phyloP scores from a whole-genome alignment of 2,113 vertebrate species.

The Ailuropoda melanoleuca region DNA sequence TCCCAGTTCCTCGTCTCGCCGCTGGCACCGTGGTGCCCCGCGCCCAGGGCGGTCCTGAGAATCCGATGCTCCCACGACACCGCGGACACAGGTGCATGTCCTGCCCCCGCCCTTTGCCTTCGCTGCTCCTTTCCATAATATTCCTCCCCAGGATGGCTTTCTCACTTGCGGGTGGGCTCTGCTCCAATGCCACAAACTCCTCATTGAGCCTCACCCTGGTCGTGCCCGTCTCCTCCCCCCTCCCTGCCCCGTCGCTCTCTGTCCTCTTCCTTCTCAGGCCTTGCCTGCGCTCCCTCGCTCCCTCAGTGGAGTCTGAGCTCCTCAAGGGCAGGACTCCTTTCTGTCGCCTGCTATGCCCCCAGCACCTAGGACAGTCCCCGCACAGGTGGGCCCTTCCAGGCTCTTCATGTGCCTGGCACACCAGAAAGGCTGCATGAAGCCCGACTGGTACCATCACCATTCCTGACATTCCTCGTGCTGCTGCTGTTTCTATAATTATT shows the following conservation, averaged over 20 bases:
- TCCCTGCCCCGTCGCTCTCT: too few species aligned
- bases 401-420: not conserved
- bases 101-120: not conserved
- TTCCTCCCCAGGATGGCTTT: not conserved
- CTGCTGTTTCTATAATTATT: too few species aligned
- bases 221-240: fast-evolving
- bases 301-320: not conserved
- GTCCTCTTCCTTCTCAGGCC: too few species aligned
- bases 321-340: not conserved
- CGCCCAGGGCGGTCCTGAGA: not conserved
- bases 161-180: not conserved
- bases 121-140: not conserved
- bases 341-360: not conserved
- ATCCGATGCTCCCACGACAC: fast-evolving
- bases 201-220: not conserved
- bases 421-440: not conserved
- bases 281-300: not conserved
- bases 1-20: not conserved
- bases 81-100: not conserved
- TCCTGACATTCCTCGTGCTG: not conserved
- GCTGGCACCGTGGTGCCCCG: not conserved
- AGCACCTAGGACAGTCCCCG: not conserved
- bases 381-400: fast-evolving
- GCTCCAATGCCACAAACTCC: not conserved
- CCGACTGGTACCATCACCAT: not conserved